phyloP scores from a whole-genome alignment of 2,888 invertebrate species.

The Amiota communis region DNA sequence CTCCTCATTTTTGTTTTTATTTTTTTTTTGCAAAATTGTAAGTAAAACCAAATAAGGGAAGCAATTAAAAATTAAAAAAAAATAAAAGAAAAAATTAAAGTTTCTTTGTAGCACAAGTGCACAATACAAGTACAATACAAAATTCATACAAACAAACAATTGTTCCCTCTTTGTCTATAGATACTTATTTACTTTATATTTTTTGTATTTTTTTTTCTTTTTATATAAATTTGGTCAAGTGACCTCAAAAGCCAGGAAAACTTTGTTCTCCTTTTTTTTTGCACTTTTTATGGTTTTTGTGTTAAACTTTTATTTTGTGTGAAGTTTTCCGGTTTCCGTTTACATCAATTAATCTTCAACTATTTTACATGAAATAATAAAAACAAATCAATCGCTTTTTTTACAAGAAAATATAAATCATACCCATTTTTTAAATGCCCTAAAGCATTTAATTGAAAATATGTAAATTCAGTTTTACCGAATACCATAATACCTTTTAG shows the following conservation, averaged over 20 bases:
- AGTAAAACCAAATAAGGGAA: slow-evolving; percentile 27
- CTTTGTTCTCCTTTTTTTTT: not conserved
- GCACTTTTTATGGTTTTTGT: not conserved
- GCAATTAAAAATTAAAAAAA: slow-evolving; percentile 36
- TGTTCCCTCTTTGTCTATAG: slow-evolving; percentile 14
- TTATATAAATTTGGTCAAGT: not conserved
- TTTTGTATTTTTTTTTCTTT: slow-evolving; percentile 9
- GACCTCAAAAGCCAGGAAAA: slow-evolving; percentile 5
- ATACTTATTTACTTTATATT: slow-evolving; percentile 10
- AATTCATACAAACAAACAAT: slow-evolving; percentile 9
- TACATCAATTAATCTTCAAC: not conserved
- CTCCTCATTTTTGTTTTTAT: slow-evolving; percentile 30
- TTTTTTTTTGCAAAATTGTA: slow-evolving; percentile 24
- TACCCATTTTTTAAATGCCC: too few species aligned
- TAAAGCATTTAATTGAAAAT: too few species aligned
- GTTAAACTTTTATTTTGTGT: not conserved
- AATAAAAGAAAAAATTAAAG: slow-evolving; percentile 14
- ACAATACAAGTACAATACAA: too few species aligned
- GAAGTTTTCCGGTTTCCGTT: not conserved
- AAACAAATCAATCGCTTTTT: not conserved
- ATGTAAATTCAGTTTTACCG: too few species aligned
- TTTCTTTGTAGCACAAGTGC: slow-evolving; percentile 25
- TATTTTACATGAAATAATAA: not conserved
- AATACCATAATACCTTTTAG: too few species aligned
- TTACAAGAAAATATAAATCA: not conserved